Evolutionary conservation across 2,797 vertebrate species (phyloP), one percentile per base, ranked within the genome.

Genomic region (Enteromius anoplus): DNA sequence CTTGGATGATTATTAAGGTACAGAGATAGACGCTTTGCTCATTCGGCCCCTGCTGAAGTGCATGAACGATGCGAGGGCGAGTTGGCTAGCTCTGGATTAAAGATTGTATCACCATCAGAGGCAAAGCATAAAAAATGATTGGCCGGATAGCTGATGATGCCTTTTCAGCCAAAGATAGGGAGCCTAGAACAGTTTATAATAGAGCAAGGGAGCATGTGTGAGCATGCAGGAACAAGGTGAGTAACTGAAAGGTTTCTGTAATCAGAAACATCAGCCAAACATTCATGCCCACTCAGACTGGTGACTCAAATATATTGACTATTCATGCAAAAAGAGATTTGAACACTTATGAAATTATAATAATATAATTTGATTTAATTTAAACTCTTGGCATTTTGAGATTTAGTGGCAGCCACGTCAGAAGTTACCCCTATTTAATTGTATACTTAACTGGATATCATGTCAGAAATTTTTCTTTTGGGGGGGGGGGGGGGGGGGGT

Each of bases 61-160:
- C 86, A 82, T 89, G 89, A 89, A 89, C 87, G 88, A 92, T 91
- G 90, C 70, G 23, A 85, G 88, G 87, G 84, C 83, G 86, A 87
- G 88, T 87, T 89, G 86, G 84, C 86, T 86, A 87, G 88, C 75
- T 79, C 37, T 84, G 89, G 90, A 93, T 93, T 93, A 92, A 92
- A 94, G 92, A 94, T 94, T 62, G 77, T 92, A 94, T 94, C 84
- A 55, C 49, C 55, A 65, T 55, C 71, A 78, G 69, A 78, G 71
- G 78, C 55, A 80, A 64, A 37, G 86, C 78, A 82, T 47, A 21
- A 53, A 72, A 79, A 80, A 70, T 42, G 90, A 92, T 89, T 84
- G 87, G 55, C 65, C 72, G 85, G 92, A 92, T 90, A 86, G 70
- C 82, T 85, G 79, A 86, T 77, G 85, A 84, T 88, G 88, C 66